Evolutionary conservation across 1,140 invertebrate species (phyloP), one percentile per base, ranked within the genome.

Genomic region (Drosophila sucinea): DNA sequence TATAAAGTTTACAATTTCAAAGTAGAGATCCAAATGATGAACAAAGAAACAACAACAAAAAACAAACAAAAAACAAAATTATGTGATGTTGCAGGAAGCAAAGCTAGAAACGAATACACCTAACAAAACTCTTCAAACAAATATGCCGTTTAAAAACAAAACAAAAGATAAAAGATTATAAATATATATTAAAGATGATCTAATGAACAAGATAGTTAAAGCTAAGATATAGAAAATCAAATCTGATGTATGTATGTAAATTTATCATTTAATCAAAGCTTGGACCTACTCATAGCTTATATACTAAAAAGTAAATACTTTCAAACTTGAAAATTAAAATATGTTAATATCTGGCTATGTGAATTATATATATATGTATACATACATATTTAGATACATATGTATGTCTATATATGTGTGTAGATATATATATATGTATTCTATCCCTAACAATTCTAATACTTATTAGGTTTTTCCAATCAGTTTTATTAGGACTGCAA

Each of bases 21-120:
- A 83, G 80, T 89, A 89, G 17, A 64, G 67, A 66, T 47, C 57
- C 61, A 56, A 76, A 56, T 80, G 7, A 55, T 51, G 38, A 67
- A 62, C 60, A 41, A 23, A 44, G 63, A 67, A 35, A 54, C 29
- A 57, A 38, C 62, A 60, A 64, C 25, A 29, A 57, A 60, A 65
- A 64, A 44, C 58, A 65, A 67, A 44, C 56, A 65, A 65, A 40
- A 41, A 51, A 51, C 44, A 51, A 51, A 86, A 83, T 77, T 77
- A 87, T 87, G 83, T 87, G 83, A 87, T 87, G 83, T 87, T 87
- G 84, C 83, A 87, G 84, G 79, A 86, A 77, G 84, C 83, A 87
- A 87, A 87, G 77, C 84, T 89, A 89, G 83, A 89, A 87, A 87
- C 83, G 83, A 89, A 83, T 87, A 87, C 83, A 87, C 83, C 83